These are phyloP conservation scores for Malurus melanocephalus DNA, from an alignment of 2,113 vertebrate species.

Conservation along the genomic window DNA sequence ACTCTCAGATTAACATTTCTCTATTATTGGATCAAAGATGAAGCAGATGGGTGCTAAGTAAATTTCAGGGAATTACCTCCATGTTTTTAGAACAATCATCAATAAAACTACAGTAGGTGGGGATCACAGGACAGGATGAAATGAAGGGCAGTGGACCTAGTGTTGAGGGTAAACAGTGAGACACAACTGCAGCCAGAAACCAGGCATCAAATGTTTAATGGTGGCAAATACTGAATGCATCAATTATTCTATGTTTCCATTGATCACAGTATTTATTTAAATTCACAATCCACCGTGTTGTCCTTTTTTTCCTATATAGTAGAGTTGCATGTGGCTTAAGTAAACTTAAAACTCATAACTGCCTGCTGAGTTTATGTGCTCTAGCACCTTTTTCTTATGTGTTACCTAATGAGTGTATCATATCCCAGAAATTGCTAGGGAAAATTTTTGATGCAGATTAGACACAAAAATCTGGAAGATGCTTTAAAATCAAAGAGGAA, in stretches of 20 bases:
- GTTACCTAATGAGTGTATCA: neutral
- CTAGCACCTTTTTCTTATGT: neutral
- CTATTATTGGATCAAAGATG: neutral
- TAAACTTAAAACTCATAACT: neutral
- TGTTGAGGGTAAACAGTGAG: neutral
- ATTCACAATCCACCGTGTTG: neutral
- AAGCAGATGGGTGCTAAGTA: neutral
- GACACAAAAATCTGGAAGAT: neutral
- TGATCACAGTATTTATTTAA: neutral
- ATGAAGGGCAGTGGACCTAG: neutral
- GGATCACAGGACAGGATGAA: neutral
- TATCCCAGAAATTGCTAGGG: neutral
- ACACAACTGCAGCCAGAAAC: neutral
- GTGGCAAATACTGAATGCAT: neutral
- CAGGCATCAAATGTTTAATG: neutral
- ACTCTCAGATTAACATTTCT: neutral
- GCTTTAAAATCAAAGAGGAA: neutral
- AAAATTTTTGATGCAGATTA: neutral
- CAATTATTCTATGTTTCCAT: neutral
- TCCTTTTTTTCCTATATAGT: neutral
- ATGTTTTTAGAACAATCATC: neutral
- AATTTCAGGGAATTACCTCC: neutral
- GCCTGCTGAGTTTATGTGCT: neutral
- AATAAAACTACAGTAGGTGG: neutral
- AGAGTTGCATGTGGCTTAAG: neutral